Conservation (phyloP, 2,888 invertebrate species). For the Mechanitis mazaeus region DNA sequence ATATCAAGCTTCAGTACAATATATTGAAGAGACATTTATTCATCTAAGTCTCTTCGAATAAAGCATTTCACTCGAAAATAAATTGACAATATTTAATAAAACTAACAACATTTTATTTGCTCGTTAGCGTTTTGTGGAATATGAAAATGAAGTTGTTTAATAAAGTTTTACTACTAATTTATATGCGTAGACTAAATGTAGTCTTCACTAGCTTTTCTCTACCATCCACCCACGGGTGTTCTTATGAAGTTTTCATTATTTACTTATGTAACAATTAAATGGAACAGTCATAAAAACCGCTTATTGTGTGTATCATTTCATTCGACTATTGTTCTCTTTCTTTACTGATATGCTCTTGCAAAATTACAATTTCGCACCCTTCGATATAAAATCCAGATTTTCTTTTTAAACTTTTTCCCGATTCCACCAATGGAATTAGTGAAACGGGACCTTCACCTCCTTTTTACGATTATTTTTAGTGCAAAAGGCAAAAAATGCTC, state of each 20-base stretch:
- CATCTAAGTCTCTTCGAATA: no score
- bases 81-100: no score
- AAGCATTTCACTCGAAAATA: no score
- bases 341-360: slow-evolving; percentile 4
- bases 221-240: no score
- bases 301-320: slow-evolving; percentile 16
- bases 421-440: slow-evolving; percentile 14
- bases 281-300: slow-evolving; percentile 8
- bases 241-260: slow-evolving; percentile 5
- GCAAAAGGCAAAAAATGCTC: slow-evolving; percentile 7
- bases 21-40: no score
- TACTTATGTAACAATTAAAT: slow-evolving; percentile 13
- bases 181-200: no score
- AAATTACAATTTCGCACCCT: slow-evolving; percentile 8
- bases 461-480: slow-evolving; percentile 12
- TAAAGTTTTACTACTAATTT: no score
- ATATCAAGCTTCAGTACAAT: no score
- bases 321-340: slow-evolving; percentile 14
- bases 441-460: slow-evolving; percentile 5
- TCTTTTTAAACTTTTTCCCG: slow-evolving; percentile 2
- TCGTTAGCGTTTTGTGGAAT: no score
- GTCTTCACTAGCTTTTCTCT: no score
- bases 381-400: slow-evolving; percentile 13
- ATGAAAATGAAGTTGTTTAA: no score
- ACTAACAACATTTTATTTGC: no score